Evolutionary conservation across 2,888 invertebrate species (phyloP), one percentile per base, ranked within the genome.

Genomic region (Sceliomorpha sp.): DNA sequence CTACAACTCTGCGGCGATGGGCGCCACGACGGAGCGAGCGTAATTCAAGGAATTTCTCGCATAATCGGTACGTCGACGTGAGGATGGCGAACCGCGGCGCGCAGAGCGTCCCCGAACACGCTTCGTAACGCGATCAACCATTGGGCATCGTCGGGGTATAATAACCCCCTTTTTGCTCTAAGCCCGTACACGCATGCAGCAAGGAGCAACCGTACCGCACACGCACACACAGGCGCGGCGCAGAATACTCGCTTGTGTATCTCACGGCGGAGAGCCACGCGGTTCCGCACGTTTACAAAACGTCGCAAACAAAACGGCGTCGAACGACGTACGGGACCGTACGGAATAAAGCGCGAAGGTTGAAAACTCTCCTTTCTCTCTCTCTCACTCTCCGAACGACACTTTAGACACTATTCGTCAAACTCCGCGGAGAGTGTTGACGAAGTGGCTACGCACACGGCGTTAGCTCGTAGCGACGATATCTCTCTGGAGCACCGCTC

Each of bases 141-240:
- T 93, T 93, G 92, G 93, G 93, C 93, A 93, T 93, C 91, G 93
- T 92, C 92, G 92, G 71, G 74, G 77, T 66, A 36, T 10, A 51
- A 55, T 51, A 58, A 72, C 71, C 47, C 55, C 45, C 34, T 55
- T n/a, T n/a, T n/a, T 1, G 27, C 27, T 44, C 29, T 17, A 36
- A 37, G 40, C 55, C 17, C 48, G 44, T 17, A 31, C 20, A 29
- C 31, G 37, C 32, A 26, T 8, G 29, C 15, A 27, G 44, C 24
- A 15, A 39, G 10, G 9, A 20, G 9, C 20, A 31, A n/a, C 15
- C 39, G 39, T 15, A 39, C 20, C 27, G 2, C 27, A n/a, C 27
- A 29, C 27, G 27, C 27, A 29, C 27, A 7, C 27, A 29, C 27
- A 29, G 27, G 27, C 27, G 27, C 27, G 27, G 27, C 27, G 9